Base-by-base conservation (phyloP, 2,113 vertebrate genomes). In the Pagrus major region DNA sequence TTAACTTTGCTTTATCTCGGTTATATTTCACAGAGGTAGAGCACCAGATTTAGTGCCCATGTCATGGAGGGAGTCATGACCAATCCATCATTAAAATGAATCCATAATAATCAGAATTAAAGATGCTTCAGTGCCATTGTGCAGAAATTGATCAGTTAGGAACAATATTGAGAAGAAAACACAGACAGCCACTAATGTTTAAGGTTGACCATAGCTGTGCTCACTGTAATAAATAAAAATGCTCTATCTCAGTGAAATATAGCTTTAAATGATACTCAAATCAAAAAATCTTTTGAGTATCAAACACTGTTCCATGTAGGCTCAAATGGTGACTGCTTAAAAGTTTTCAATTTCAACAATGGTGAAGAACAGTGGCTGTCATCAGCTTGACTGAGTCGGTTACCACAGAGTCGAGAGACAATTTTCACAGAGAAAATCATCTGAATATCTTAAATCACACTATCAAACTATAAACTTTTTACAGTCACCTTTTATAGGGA, bases 221-320 rank as follows among this genome's bases (percentile, higher is more conserved):
- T 35, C 5, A 46, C 9, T 44, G 12, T 0, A 16, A 27, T 21
- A n/a, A 64, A 4, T n/a, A 5, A 69, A 49, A 21, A 29, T 60
- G 35, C 65, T 76, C 70, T 47, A 39, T 55, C 42, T 52, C 33
- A 18, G 63, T 69, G 74, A 80, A 81, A 73, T 86, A 7, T 61
- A 78, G 41, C 63, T 78, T 78, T 9, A 46, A 39, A 3, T 68
- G 61, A 72, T 76, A 14, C 20, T n/a, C 47, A 10, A n/a, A 6
- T 10, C 12, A 64, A 35, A 47, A n/a, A 41, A 20, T 16, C 3
- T 49, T 67, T 39, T 15, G 18, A 51, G 49, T 59, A 35, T 71
- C 60, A 60, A 52, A 76, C 5, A 20, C 37, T 67, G 5, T 11
- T 21, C 1, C 0, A 5, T 16, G 20, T 47, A 4, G 5, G n/a